Evolutionary conservation across 2,888 invertebrate genomes (phyloP).

Genomic region (Ophonus ardosiacus): DNA sequence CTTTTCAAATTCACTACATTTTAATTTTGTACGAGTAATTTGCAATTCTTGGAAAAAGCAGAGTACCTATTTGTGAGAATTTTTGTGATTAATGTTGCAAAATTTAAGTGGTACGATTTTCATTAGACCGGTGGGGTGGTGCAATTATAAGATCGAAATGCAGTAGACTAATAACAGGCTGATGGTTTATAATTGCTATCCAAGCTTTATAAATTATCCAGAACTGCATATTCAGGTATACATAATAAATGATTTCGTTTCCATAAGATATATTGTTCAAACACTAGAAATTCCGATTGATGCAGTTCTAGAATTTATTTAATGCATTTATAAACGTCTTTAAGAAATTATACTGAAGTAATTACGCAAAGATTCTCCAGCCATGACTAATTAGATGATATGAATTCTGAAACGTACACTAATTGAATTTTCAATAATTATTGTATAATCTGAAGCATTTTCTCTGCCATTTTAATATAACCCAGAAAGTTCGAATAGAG

Average conservation of each 20-base stretch:
- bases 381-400: constrained; percentile 61
- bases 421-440: constrained; percentile 63
- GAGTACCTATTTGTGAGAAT: background rate
- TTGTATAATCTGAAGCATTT: constrained; percentile 52
- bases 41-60: background rate
- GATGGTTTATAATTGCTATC: constrained; percentile 5
- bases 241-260: constrained; percentile 11
- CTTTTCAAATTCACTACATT: background rate
- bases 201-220: constrained; percentile 4
- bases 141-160: constrained; percentile 5
- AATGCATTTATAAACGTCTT: constrained; percentile 53
- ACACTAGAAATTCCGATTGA: constrained; percentile 8
- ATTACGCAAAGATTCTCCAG: constrained; percentile 53
- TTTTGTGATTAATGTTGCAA: background rate
- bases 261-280: constrained; percentile 16
- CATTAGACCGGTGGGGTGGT: background rate
- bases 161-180: background rate
- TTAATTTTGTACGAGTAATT: background rate
- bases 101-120: background rate
- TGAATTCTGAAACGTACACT: constrained; percentile 59
- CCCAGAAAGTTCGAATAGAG: constrained; percentile 21
- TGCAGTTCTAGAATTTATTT: constrained; percentile 37
- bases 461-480: constrained; percentile 41
- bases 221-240: constrained; percentile 3
- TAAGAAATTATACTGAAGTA: constrained; percentile 51